phyloP scores from a whole-genome alignment of 1,140 invertebrate species.

The Trissolcus basalis region DNA sequence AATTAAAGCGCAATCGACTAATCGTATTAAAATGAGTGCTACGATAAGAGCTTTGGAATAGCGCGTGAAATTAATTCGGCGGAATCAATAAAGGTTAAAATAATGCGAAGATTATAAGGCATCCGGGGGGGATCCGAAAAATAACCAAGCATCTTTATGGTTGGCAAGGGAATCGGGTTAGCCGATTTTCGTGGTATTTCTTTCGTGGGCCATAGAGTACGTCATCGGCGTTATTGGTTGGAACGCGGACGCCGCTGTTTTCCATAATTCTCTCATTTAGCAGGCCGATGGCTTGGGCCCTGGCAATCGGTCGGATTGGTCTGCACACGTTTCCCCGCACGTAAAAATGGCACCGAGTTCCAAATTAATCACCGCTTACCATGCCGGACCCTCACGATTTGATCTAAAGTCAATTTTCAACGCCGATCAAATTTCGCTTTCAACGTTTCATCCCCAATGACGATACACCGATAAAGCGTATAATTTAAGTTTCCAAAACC shows the following conservation, averaged over 20 bases:
- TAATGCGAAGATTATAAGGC: slow-evolving; percentile 37
- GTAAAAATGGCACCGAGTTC: slow-evolving; percentile 41
- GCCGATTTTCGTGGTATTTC: too few relatives aligned
- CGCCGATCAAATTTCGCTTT: slow-evolving; percentile 35
- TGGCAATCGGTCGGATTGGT: slow-evolving; percentile 47
- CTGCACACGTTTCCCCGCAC: slow-evolving; percentile 58
- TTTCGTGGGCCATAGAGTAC: slow-evolving; percentile 19
- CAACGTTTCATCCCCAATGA: slow-evolving; percentile 14
- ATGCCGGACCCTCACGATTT: slow-evolving; percentile 3
- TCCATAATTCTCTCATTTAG: slow-evolving; percentile 69
- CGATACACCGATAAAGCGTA: slow-evolving; percentile 30
- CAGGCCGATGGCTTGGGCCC: slow-evolving; percentile 51
- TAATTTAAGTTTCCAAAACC: slow-evolving; percentile 27
- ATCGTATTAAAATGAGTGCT: slow-evolving; percentile 16
- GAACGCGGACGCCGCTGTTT: slow-evolving; percentile 52
- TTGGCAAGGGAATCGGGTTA: slow-evolving; percentile 10
- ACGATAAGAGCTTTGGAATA: slow-evolving; percentile 25
- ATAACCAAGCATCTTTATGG: slow-evolving; percentile 38
- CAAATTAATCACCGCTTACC: slow-evolving; percentile 48
- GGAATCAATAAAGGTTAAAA: slow-evolving; percentile 30
- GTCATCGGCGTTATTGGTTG: slow-evolving; percentile 40
- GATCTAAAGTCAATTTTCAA: slow-evolving; percentile 24
- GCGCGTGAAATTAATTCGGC: slow-evolving; percentile 34
- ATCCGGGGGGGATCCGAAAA: background rate
- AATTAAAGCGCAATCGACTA: slow-evolving; percentile 32